Conservation (phyloP, 2,888 invertebrate species). For the Noctua janthina region DNA sequence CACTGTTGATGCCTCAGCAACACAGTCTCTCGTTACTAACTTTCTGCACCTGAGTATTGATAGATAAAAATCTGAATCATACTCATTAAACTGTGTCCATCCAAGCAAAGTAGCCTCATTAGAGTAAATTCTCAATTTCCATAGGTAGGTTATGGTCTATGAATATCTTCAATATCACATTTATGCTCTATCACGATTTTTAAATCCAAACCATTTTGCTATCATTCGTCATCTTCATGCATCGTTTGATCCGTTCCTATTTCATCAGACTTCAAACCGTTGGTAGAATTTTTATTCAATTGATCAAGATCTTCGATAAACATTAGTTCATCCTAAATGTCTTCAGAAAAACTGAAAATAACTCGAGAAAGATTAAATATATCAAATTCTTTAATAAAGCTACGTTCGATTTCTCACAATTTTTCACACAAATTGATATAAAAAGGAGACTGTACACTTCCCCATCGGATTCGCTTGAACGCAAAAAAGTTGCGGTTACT, state of each 20-base stretch:
- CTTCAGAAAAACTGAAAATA: conserved; percentile 33
- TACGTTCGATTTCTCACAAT: conserved; percentile 30
- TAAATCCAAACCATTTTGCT: conserved; percentile 56
- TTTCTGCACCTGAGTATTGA: background rate
- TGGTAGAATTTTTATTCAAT: conserved; percentile 26
- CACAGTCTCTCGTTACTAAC: background rate
- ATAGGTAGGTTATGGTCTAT: conserved; percentile 37
- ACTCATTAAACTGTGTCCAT: conserved; percentile 6
- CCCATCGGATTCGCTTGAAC: conserved; percentile 53
- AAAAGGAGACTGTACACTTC: conserved; percentile 46
- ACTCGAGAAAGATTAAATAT: conserved; percentile 36
- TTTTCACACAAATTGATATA: conserved; percentile 34
- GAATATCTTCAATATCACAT: conserved; percentile 46
- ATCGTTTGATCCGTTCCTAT: conserved; percentile 50
- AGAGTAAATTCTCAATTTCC: conserved; percentile 42
- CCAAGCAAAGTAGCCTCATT: conserved; percentile 23
- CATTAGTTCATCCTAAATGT: conserved; percentile 2
- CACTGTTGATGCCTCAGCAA: background rate
- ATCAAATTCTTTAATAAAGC: conserved; percentile 39
- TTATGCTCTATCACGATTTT: conserved; percentile 57
- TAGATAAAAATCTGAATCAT: background rate
- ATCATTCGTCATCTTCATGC: conserved; percentile 60
- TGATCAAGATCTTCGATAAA: conserved; percentile 36
- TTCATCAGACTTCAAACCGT: conserved; percentile 41
- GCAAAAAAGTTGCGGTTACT: conserved; percentile 67